These are phyloP conservation scores for Drosophila ogumai DNA, from an alignment of 1,140 invertebrate species.

Conservation along the genomic window DNA sequence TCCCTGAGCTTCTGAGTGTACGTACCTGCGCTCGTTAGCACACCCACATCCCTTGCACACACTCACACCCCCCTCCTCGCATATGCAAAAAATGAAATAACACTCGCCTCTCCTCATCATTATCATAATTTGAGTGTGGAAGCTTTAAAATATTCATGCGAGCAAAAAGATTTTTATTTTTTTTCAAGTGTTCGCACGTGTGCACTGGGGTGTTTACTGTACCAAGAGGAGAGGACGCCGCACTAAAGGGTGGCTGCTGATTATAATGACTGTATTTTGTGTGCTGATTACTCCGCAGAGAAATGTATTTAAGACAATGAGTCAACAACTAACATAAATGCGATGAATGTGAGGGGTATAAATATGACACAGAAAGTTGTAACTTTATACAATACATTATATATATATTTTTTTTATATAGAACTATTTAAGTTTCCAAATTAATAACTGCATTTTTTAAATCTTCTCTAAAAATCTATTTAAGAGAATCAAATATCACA, in stretches of 20 bases:
- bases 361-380: not conserved
- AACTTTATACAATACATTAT: too few relatives aligned
- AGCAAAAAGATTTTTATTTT: conserved; percentile 55
- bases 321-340: conserved; percentile 18
- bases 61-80: not conserved
- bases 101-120: conserved; percentile 65
- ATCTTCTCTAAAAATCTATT: too few relatives aligned
- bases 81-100: conserved; percentile 47
- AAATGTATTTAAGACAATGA: conserved; percentile 23
- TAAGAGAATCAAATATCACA: not conserved
- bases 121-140: conserved; percentile 78
- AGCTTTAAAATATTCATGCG: conserved; percentile 79
- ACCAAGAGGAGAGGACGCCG: conserved; percentile 7
- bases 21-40: conserved; percentile 73
- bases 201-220: conserved; percentile 54
- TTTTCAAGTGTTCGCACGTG: conserved; percentile 74
- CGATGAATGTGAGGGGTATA: not conserved
- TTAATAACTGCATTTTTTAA: not conserved
- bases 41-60: conserved; percentile 2
- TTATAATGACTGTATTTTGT: conserved; percentile 64
- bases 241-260: conserved; percentile 17
- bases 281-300: conserved; percentile 44
- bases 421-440: not conserved
- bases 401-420: not conserved
- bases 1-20: conserved; percentile 51